A percentile compares a stretch with the other conserved stretches of the same genome.
Conservation (phyloP, 2,888 invertebrate species). For the Habroteleia sp. region DNA sequence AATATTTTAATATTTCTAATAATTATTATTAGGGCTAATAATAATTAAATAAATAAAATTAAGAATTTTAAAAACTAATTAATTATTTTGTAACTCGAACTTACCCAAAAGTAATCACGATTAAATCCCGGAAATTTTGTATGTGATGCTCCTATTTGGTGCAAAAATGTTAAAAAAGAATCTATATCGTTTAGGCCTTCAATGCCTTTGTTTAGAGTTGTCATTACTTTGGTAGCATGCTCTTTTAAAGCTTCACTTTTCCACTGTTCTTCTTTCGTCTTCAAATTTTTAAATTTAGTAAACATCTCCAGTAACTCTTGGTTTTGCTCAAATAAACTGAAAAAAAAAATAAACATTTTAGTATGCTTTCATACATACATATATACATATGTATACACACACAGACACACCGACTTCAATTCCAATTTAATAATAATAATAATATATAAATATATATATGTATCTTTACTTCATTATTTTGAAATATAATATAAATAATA, state of each 20-base stretch:
- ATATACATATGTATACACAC: no score
- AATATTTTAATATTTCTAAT: no score
- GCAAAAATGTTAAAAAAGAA: constrained; percentile 90
- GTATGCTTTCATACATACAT: no score
- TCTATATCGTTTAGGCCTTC: constrained; percentile 92
- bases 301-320: constrained; percentile 89
- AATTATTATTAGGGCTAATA: no score
- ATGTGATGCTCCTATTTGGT: constrained; percentile 92
- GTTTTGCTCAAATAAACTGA: constrained; percentile 93
- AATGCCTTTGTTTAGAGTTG: constrained; percentile 93
- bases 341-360: constrained; percentile 57
- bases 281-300: constrained; percentile 89
- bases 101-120: constrained; percentile 94
- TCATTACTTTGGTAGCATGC: constrained; percentile 94
- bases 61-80: background rate
- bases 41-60: no score
- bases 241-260: constrained; percentile 91
- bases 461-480: no score
- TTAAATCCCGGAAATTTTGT: constrained; percentile 88
- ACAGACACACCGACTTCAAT: no score
- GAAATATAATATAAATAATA: no score
- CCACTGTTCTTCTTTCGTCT: constrained; percentile 90
- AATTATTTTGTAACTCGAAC: constrained; percentile 67
- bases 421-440: no score
- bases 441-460: no score